Evolutionary conservation across 2,113 vertebrate genomes (phyloP), one percentile per base, ranked within the genome.

Genomic region (Engystomops pustulosus): DNA sequence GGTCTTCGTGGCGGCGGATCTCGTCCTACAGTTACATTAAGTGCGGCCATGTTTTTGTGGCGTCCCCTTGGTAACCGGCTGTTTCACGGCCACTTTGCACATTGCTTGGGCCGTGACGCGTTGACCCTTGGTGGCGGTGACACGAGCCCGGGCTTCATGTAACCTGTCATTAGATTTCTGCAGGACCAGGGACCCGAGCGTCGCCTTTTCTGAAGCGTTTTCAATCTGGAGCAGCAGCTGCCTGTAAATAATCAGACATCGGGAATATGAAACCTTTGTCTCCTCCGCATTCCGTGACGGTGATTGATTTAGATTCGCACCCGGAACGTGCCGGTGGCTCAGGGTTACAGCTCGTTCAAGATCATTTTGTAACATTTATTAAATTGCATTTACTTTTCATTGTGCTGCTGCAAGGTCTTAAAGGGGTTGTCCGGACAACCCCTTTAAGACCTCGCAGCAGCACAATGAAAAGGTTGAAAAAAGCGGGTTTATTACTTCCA

Each of bases 141-240:
- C 86, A 80, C 76, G 89, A 65, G 77, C n/a, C 85, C 85, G 85
- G 36, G 85, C 86, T 79, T 91, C 88, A 79, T 86, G 67, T 32
- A 89, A 58, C 62, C 71, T 38, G 45, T 87, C 84, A 65, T 17
- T 88, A 15, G 87, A 20, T 34, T 89, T 87, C 20, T 86, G 85
- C 41, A 85, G 81, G 25, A 86, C 23, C 75, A 91, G 45, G 45
- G 83, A 88, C 71, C 89, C 62, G 17, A 85, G 58, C 74, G 88
- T 86, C 44, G 67, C 72, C 65, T 87, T 89, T 81, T 91, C 90
- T 44, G 86, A 70, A 69, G 15, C n/a, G 15, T 86, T 88, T 85
- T 62, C 83, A 76, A 79, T 89, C 62, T 87, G 67, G 4, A 87
- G 49, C 41, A 85, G 79, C 76, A 86, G 47, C 67, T 85, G 85